phyloP scores from a whole-genome alignment of 2,113 vertebrate species.

The Aphyosemion australe region DNA sequence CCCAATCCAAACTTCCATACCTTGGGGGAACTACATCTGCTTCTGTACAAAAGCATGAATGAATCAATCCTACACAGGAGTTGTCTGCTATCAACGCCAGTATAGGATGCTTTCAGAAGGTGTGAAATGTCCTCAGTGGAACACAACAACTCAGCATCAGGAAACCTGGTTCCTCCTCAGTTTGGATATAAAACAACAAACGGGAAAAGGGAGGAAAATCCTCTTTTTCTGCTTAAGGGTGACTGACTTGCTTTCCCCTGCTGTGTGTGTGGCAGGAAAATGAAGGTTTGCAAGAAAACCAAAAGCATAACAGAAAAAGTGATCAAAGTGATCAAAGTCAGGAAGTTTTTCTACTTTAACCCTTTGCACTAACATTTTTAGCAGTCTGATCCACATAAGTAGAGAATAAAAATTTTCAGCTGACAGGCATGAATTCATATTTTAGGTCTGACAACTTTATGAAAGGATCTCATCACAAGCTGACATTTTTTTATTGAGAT shows the following conservation, averaged over 20 bases:
- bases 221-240: constrained; percentile 16
- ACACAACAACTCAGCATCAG: constrained; percentile 17
- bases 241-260: constrained; percentile 19
- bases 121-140: constrained; percentile 46
- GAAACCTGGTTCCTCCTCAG: constrained; percentile 20
- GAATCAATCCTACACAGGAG: constrained; percentile 31
- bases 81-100: constrained; percentile 21
- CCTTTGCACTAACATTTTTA: no score
- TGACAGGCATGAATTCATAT: not conserved
- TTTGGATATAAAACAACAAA: constrained; percentile 10
- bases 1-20: constrained; percentile 26
- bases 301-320: not conserved
- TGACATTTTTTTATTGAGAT: not conserved
- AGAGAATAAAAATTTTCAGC: not conserved
- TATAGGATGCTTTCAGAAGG: constrained; percentile 30
- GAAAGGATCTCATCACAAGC: not conserved
- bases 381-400: no score
- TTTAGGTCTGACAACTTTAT: not conserved
- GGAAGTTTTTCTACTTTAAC: no score
- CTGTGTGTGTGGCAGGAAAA: constrained; percentile 4
- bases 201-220: constrained; percentile 8
- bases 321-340: no score
- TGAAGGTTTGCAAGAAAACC: not conserved
- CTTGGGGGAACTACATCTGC: constrained; percentile 20
- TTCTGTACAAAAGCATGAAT: constrained; percentile 32